These are phyloP conservation scores for Pandion haliaetus DNA, from an alignment of 2,113 vertebrate genomes.

Conservation along the genomic window DNA sequence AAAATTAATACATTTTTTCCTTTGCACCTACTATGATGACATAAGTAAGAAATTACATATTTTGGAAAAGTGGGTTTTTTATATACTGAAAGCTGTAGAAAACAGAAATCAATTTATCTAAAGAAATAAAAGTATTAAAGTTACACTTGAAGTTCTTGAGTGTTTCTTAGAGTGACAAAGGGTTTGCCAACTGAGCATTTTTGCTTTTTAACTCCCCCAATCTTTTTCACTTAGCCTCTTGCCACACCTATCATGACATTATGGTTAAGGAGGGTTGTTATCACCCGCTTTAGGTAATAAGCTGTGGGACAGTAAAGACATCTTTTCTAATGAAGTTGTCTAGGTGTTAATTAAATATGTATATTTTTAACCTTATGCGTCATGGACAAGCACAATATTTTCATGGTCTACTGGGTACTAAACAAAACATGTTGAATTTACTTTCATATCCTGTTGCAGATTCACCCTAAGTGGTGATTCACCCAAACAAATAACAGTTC, in stretches of 20 bases:
- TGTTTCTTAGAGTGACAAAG: background rate
- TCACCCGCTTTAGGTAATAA: background rate
- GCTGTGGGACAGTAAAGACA: background rate
- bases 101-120: background rate
- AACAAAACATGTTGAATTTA: background rate
- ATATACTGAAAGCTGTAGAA: background rate
- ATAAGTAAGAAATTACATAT: background rate
- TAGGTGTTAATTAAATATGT: background rate
- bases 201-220: background rate
- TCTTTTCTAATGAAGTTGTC: background rate
- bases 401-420: background rate
- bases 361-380: background rate
- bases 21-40: background rate
- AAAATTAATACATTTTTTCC: background rate
- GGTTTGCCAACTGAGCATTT: background rate
- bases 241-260: background rate
- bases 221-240: background rate
- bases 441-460: background rate
- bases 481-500: background rate
- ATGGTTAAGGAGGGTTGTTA: background rate
- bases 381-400: background rate
- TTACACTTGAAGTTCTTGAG: background rate
- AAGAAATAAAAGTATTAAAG: background rate
- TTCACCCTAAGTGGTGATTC: background rate
- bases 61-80: background rate